Evolutionary conservation across 2,888 invertebrate species (phyloP).

Genomic region (Strigamia transsilvanica): DNA sequence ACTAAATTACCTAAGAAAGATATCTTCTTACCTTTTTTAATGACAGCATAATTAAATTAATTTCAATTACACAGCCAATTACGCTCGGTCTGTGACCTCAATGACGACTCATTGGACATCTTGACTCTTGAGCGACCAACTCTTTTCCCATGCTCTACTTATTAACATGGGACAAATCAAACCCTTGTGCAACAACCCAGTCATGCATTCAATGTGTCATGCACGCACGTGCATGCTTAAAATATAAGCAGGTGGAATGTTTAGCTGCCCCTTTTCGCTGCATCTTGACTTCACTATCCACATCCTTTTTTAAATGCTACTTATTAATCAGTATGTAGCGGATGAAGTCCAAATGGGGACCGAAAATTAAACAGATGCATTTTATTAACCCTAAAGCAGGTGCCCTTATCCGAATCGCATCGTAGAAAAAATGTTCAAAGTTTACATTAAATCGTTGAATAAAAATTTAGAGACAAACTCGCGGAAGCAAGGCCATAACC

Average conservation of each 20-base stretch:
- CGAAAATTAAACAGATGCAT: background rate
- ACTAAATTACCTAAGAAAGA: background rate
- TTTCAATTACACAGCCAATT: background rate
- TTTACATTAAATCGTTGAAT: background rate
- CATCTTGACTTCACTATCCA: background rate
- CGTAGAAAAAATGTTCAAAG: background rate
- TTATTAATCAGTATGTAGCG: background rate
- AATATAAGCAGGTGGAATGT: constrained; percentile 17
- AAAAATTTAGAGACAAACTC: constrained; percentile 1
- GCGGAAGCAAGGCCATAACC: constrained; percentile 41
- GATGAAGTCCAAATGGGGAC: too few species aligned
- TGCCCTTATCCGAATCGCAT: background rate
- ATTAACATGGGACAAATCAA: constrained; percentile 36
- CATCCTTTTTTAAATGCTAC: background rate
- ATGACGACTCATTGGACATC: constrained; percentile 35
- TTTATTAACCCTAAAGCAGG: constrained; percentile 17
- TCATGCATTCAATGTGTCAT: constrained; percentile 36
- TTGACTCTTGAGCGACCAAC: constrained; percentile 18
- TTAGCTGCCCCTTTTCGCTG: background rate
- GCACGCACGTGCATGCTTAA: constrained; percentile 28
- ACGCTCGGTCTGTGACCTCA: constrained; percentile 11
- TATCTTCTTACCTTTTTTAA: background rate
- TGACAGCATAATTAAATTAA: background rate
- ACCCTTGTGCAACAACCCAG: background rate
- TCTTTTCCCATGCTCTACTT: constrained; percentile 28